Evolutionary conservation across 2,888 invertebrate genomes (phyloP).

Genomic region (Eupeodes luniger): DNA sequence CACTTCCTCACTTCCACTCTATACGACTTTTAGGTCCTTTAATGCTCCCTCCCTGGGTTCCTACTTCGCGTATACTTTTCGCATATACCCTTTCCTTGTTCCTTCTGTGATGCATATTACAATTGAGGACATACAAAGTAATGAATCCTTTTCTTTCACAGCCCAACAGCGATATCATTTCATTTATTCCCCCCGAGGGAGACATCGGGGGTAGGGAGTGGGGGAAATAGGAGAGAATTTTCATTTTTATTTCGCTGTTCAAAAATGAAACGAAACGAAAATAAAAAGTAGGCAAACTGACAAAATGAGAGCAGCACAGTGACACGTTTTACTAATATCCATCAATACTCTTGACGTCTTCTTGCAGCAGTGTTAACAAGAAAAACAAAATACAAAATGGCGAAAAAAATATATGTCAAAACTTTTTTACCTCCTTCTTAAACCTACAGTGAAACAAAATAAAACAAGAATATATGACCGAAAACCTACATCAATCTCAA

Average conservation of each 20-base stretch:
- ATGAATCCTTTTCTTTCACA: conserved; percentile 68
- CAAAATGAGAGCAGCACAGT: conserved; percentile 72
- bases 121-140: conserved; percentile 73
- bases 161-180: conserved; percentile 65
- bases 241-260: conserved; percentile 71
- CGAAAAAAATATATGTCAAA: conserved; percentile 49
- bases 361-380: conserved; percentile 29
- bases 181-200: conserved; percentile 56
- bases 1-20: too few species aligned
- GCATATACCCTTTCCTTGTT: not conserved
- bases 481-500: conserved; percentile 30
- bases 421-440: conserved; percentile 27
- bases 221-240: conserved; percentile 32
- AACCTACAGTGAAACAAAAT: not conserved
- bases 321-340: conserved; percentile 75
- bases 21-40: not conserved
- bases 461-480: conserved; percentile 10
- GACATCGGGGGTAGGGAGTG: conserved; percentile 11
- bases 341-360: conserved; percentile 66
- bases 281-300: conserved; percentile 51
- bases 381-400: not conserved
- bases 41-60: not conserved
- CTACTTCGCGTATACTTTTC: not conserved
- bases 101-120: conserved; percentile 24
- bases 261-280: conserved; percentile 22